These are phyloP conservation scores for Cebidichthys violaceus DNA, from an alignment of 2,113 vertebrate species.

Conservation along the genomic window DNA sequence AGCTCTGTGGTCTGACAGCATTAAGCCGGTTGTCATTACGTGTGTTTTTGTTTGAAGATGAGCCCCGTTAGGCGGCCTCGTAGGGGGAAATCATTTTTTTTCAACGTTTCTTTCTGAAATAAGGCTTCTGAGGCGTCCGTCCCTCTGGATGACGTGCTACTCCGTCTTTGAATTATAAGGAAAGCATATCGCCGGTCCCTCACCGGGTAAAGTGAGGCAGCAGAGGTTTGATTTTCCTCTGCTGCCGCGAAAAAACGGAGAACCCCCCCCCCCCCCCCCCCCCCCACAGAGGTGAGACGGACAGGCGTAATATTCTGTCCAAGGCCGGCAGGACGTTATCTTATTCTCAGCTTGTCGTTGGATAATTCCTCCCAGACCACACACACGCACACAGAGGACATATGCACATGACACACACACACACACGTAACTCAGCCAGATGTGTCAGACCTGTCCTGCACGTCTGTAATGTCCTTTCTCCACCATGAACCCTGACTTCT, in stretches of 20 bases:
- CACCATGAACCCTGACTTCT: background rate
- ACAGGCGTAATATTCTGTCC: constrained; percentile 43
- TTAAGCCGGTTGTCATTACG: background rate
- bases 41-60: constrained; percentile 13
- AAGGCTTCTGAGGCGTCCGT: background rate
- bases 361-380: constrained; percentile 16
- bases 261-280: no score
- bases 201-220: background rate
- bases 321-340: constrained; percentile 56
- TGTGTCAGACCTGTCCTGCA: constrained; percentile 18
- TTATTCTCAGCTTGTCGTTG: constrained; percentile 56
- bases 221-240: constrained; percentile 26
- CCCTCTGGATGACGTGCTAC: background rate
- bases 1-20: constrained; percentile 23
- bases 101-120: background rate
- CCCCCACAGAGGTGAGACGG: constrained; percentile 16
- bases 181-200: background rate
- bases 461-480: background rate
- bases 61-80: no score
- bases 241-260: background rate
- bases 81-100: background rate
- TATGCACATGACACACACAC: background rate
- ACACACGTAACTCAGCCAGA: background rate
- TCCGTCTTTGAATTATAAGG: constrained; percentile 13
- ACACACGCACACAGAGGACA: constrained; percentile 4